Base-by-base conservation (phyloP, 2,113 vertebrate species). In the Syrrhaptes paradoxus region DNA sequence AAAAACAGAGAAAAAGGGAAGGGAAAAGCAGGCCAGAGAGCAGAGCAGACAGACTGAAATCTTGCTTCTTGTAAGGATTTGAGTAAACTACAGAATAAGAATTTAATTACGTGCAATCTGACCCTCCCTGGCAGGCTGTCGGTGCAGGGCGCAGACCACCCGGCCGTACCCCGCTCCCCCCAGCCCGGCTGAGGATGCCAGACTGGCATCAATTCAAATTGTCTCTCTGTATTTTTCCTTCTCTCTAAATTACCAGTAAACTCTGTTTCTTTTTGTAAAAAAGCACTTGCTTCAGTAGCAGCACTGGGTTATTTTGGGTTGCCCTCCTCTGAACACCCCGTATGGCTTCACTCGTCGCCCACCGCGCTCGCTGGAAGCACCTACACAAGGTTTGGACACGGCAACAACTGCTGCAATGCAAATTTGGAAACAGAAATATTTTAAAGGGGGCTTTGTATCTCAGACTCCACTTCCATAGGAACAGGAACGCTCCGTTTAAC, bases 51-150 rank as follows among this genome's bases (percentile, higher is more conserved):
- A 38, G 17, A 28, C 13, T 6, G 6, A 84, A 79, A 43, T 81
- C 76, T 43, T 61, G 21, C 32, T 74, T 66, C 61, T 81, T 6
- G 0, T 10, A 55, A 59, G 38, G 71, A 71, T 75, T 32, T 61
- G 88, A 31, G 25, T 65, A 59, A 74, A 66, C 4, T 20, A 38
- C 17, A 52, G 63, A 58, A 1, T 4, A 46, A 84, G 26, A 74
- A 58, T 58, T 85, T 8, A 32, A 57, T 66, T 63, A 9, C 34
- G 89, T 11, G 13, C 65, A 63, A 12, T 21, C 13, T 3, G 4
- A 46, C 15, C 59, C 18, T 71, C 25, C 63, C 49, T 0, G 0
- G 4, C 43, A 66, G 62, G 46, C 1, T 58, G 34, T 34, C 0
- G 0, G 51, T 6, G 38, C 61, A 7, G 49, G 82, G 55, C 16